A percentile compares a stretch with the other conserved stretches of the same genome.
phyloP scores from a whole-genome alignment of 2,113 vertebrate species.

The Daboia siamensis region DNA sequence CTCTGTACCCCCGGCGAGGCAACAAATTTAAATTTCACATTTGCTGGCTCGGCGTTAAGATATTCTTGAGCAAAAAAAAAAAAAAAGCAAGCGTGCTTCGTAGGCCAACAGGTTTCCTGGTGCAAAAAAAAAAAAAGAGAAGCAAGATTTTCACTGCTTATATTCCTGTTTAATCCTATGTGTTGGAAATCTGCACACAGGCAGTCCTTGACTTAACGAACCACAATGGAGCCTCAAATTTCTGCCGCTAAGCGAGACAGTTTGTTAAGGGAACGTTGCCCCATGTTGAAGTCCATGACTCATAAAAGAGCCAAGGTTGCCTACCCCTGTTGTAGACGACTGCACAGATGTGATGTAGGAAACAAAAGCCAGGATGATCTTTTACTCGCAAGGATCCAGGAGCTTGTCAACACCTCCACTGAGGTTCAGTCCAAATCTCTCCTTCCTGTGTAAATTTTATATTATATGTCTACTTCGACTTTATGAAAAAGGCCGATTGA shows the following conservation, averaged over 20 bases:
- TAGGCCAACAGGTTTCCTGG: too few relatives aligned
- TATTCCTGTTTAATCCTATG: not conserved
- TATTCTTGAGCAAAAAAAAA: too few relatives aligned
- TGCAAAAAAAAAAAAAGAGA: too few relatives aligned
- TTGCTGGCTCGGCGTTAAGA: not conserved
- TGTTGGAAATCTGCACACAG: too few relatives aligned
- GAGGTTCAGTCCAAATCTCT: not conserved
- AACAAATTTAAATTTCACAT: not conserved
- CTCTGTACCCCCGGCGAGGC: not conserved
- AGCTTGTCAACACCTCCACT: not conserved
- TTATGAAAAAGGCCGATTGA: constrained; percentile 31
- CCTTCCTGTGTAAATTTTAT: not conserved
- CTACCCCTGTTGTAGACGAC: not conserved
- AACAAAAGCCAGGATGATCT: not conserved
- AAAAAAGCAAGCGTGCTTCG: too few relatives aligned
- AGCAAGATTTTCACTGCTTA: not conserved
- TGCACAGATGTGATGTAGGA: not conserved
- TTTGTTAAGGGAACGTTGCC: not conserved
- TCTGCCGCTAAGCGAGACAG: not conserved
- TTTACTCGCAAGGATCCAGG: not conserved
- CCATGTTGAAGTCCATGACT: too few relatives aligned
- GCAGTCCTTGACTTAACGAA: too few relatives aligned
- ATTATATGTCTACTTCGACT: not conserved
- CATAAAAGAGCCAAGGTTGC: too few relatives aligned
- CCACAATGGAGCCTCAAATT: not conserved